Base-by-base conservation (phyloP, 2,113 vertebrate species). In the Coturnix japonica region DNA sequence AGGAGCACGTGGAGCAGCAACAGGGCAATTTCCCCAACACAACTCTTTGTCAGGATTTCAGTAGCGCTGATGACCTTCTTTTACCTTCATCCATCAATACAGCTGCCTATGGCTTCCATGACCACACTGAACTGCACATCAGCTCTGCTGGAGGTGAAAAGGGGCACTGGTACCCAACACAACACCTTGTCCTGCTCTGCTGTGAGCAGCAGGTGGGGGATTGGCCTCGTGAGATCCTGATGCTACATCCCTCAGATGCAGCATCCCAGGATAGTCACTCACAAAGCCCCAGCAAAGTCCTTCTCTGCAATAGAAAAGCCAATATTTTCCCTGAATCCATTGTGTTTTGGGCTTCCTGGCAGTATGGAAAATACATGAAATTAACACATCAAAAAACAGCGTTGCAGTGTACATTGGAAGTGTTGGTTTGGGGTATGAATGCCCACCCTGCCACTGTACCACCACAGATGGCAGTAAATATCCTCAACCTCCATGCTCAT, bases 271-370 rank as follows among this genome's bases (percentile, higher is more conserved):
- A 17, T 19, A 39, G 35, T 30, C 18, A 4, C 51, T 61, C 14
- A 44, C 10, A 59, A 31, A 82, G 9, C 5, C 18, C 16, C 56
- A 63, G 16, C 4, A 8, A 1, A 26, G 51, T 25, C 43, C 47
- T 43, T 74, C 73, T 39, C 47, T 26, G 12, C 12, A 28, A 0
- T 0, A 66, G 23, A 46, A 47, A 73, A 90, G 21, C 8, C 35
- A 79, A 41, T 0, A 13, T 49, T 70, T 44, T 19, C 23, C 23
- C 25, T 8, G 46, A 0, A 0, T 26, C 9, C 7, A 5, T 0
- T 43, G 25, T 25, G 12, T 51, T 86, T 57, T 37, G 25, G 64
- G 12, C 19, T 83, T 71, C 31, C 33, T 81, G 10, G 1, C 13
- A 35, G 6, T 4, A 7, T 8, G 18, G 30, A 60, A 78, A 88